phyloP scores from a whole-genome alignment of 1,140 invertebrate species.

The Lordiphosa mommai region DNA sequence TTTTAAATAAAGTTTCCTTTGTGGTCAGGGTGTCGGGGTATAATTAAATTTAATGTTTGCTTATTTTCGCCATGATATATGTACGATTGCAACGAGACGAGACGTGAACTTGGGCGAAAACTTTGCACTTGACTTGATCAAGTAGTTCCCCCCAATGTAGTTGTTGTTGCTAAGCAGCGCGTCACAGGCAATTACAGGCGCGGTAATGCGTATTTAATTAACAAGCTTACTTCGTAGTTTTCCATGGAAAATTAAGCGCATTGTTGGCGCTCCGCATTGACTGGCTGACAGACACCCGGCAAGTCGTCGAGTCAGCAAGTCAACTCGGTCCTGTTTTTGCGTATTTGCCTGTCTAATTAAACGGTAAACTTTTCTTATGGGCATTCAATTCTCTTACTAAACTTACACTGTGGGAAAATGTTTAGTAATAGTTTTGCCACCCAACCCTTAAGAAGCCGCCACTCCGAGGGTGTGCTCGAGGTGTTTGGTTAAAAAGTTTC shows the following conservation, averaged over 20 bases:
- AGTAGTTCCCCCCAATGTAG: constrained; percentile 29
- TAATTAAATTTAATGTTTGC: constrained; percentile 22
- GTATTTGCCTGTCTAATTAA: constrained; percentile 65
- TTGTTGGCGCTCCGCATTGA: constrained; percentile 38
- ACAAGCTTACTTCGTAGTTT: constrained; percentile 75
- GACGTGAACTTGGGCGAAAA: constrained; percentile 18
- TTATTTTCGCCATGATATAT: constrained; percentile 24
- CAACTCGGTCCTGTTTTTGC: constrained; percentile 11
- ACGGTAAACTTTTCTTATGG: constrained; percentile 63
- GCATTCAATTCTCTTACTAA: constrained; percentile 35
- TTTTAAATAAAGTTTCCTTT: constrained; percentile 14
- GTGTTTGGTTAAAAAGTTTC: too few species aligned
- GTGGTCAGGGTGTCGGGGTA: neutral
- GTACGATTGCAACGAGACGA: constrained; percentile 13
- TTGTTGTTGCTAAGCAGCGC: constrained; percentile 49
- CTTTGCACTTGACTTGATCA: constrained; percentile 56
- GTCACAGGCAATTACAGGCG: constrained; percentile 68
- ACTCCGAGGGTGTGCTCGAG: neutral
- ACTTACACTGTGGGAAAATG: neutral
- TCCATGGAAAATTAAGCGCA: constrained; percentile 68
- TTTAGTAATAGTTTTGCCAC: constrained; percentile 1
- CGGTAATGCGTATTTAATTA: constrained; percentile 75
- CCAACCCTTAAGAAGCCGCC: neutral
- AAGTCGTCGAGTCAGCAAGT: constrained; percentile 13
- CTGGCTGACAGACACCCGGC: constrained; percentile 32